A percentile compares a stretch with the other conserved stretches of the same genome.
Conservation (phyloP, 2,113 vertebrate species). For the Neolamprologus sp. region DNA sequence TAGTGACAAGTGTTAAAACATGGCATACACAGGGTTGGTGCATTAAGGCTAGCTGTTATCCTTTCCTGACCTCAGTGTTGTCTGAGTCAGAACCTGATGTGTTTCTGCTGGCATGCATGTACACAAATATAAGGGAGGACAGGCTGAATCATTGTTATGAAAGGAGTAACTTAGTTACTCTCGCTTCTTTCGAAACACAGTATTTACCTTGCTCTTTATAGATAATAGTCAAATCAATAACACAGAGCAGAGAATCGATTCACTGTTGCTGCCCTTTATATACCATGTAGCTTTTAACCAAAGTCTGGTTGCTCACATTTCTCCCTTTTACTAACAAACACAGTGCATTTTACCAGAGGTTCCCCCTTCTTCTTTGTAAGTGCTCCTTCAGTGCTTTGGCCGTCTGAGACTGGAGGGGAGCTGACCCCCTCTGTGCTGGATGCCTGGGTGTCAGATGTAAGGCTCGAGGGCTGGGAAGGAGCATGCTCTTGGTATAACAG, state of each 20-base stretch:
- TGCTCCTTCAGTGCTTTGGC: constrained; percentile 38
- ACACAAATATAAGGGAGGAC: neutral
- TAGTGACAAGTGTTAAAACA: neutral
- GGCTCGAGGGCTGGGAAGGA: constrained; percentile 73
- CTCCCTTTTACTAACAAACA: neutral
- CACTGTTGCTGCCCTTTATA: neutral
- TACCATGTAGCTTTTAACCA: neutral
- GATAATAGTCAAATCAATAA: constrained; percentile 7
- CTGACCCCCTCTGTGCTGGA: constrained; percentile 65
- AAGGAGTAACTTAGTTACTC: neutral
- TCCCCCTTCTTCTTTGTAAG: constrained; percentile 50
- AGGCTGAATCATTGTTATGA: neutral
- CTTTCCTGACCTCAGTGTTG: neutral
- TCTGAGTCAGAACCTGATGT: constrained; percentile 1
- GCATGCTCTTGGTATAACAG: constrained; percentile 91
- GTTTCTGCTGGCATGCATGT: neutral
- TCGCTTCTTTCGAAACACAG: neutral
- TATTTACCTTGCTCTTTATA: neutral
- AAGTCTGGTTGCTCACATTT: neutral
- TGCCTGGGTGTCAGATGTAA: constrained; percentile 70
- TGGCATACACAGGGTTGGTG: neutral
- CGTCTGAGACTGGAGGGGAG: constrained; percentile 41
- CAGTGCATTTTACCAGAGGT: constrained; percentile 44
- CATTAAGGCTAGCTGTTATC: neutral
- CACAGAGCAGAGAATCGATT: neutral